These are phyloP conservation scores for Diabrotica virgifera DNA, from an alignment of 1,140 invertebrate genomes.

Conservation along the genomic window DNA sequence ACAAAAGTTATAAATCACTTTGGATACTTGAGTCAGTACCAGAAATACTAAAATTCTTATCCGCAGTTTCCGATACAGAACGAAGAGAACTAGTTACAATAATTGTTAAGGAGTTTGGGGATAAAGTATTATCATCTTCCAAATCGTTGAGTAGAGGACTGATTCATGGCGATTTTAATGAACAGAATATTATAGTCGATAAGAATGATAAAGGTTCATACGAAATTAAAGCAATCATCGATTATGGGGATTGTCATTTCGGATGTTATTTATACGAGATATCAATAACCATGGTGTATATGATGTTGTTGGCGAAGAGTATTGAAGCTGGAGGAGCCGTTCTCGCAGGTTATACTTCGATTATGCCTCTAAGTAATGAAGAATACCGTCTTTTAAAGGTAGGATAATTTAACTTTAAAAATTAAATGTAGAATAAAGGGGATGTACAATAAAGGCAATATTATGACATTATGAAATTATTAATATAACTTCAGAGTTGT, in stretches of 20 bases:
- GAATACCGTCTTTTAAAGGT: background rate
- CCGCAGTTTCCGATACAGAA: slow-evolving; percentile 60
- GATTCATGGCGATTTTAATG: slow-evolving; percentile 88
- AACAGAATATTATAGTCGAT: slow-evolving; percentile 78
- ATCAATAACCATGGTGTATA: slow-evolving; percentile 77
- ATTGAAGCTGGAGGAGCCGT: slow-evolving; percentile 67
- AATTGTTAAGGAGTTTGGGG: slow-evolving; percentile 66
- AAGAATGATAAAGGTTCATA: slow-evolving; percentile 46
- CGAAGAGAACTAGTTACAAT: slow-evolving; percentile 59
- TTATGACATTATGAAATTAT: no score
- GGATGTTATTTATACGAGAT: slow-evolving; percentile 78
- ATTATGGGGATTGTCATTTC: slow-evolving; percentile 78
- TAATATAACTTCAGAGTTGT: no score
- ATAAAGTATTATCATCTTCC: slow-evolving; percentile 57
- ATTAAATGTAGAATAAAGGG: no score
- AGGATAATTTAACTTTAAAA: background rate
- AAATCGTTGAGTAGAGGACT: slow-evolving; percentile 65
- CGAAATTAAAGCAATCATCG: slow-evolving; percentile 65
- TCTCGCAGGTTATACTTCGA: slow-evolving; percentile 69
- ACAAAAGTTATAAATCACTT: slow-evolving; percentile 59
- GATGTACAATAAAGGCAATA: no score
- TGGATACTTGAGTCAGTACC: slow-evolving; percentile 73
- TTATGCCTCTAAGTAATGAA: slow-evolving; percentile 41
- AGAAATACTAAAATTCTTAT: slow-evolving; percentile 66
- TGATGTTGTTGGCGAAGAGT: slow-evolving; percentile 65